phyloP scores from a whole-genome alignment of 2,113 vertebrate genomes.

The Sorex fumeus region DNA sequence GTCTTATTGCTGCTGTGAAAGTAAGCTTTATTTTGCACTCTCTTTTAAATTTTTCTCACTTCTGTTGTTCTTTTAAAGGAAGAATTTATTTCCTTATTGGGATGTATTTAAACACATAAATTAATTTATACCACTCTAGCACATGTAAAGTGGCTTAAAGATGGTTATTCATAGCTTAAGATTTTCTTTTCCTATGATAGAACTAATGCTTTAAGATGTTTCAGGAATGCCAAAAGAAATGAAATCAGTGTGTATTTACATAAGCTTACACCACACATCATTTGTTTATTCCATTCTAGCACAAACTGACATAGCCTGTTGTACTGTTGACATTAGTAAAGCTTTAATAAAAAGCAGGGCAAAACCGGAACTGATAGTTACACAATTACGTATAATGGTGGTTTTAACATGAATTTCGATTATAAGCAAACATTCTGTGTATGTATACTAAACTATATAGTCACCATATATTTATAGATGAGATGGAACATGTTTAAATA shows the following conservation, averaged over 20 bases:
- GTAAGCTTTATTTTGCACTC: constrained; percentile 85
- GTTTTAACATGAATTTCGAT: background rate
- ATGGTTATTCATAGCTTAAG: constrained; percentile 31
- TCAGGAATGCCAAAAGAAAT: constrained; percentile 1
- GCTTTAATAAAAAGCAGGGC: background rate
- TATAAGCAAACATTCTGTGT: constrained; percentile 37
- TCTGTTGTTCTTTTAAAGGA: constrained; percentile 32
- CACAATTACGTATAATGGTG: background rate
- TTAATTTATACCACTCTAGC: background rate
- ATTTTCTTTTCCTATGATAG: constrained; percentile 5
- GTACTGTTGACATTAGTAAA: constrained; percentile 2
- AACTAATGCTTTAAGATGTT: constrained; percentile 50
- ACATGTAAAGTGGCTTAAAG: constrained; percentile 32
- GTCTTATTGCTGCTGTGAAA: constrained; percentile 96
- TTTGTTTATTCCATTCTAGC: constrained; percentile 44
- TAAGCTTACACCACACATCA: background rate
- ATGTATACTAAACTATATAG: background rate
- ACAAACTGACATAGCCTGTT: background rate
- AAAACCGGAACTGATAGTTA: constrained; percentile 14
- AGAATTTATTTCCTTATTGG: background rate
- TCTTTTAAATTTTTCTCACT: constrained; percentile 38
- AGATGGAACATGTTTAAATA: constrained; percentile 25
- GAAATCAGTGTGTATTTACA: background rate
- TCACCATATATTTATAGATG: constrained; percentile 15
- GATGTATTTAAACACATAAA: constrained; percentile 34